Conservation (phyloP, 1,140 invertebrate genomes). For the Drosophila obscura region DNA sequence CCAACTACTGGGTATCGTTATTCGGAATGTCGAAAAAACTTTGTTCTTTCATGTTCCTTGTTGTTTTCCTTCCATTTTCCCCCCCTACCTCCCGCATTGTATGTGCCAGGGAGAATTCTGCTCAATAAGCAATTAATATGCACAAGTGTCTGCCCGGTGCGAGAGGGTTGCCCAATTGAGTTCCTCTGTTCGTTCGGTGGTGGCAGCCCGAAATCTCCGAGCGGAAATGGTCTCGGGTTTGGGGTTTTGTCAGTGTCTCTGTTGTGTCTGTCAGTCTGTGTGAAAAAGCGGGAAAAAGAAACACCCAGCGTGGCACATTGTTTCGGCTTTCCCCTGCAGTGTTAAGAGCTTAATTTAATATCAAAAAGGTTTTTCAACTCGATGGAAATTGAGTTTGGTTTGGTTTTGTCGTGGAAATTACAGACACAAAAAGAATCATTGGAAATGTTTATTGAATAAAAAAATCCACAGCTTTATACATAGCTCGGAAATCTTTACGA, state of each 20-base stretch:
- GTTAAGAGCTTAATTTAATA: conserved; percentile 56
- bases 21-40: no score
- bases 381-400: conserved; percentile 37
- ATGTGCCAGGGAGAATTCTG: conserved; percentile 22
- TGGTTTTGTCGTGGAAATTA: conserved; percentile 18
- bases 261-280: not conserved
- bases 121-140: conserved; percentile 81
- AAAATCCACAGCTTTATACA: no score
- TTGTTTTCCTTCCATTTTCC: conserved; percentile 30
- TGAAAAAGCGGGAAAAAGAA: conserved; percentile 27
- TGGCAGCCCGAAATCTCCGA: conserved; percentile 34
- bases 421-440: not conserved
- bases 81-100: not conserved
- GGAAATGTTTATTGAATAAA: not conserved
- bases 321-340: conserved; percentile 54
- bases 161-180: conserved; percentile 12
- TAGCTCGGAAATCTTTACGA: no score
- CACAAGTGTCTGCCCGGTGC: conserved; percentile 67
- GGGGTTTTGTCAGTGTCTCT: not conserved
- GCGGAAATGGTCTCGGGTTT: conserved; percentile 42
- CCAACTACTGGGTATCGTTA: no score
- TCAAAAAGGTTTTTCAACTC: conserved; percentile 45
- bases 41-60: not conserved
- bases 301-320: conserved; percentile 60
- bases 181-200: conserved; percentile 7